Base-by-base conservation (phyloP, 1,140 invertebrate genomes). In the Calycopis cecrops region DNA sequence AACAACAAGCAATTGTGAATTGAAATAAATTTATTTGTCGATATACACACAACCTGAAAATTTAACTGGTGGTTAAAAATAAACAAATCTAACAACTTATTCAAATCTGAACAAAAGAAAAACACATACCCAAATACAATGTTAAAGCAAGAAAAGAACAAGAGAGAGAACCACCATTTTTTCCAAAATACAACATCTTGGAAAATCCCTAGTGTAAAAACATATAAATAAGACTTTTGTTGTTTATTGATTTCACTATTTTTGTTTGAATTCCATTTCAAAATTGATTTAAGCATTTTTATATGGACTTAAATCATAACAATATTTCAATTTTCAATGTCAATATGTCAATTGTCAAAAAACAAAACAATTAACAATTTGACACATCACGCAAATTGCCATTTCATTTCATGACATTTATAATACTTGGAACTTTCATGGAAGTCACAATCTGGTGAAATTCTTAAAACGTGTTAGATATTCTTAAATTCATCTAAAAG, bases 151-250 rank as follows among this genome's bases (percentile, higher is more conserved):
- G 76, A 68, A 54, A 82, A 70, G 62, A 77, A 83, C 49, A 70
- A 62, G 44, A 86, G 63, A 60, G 81, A 76, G n/a, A 82, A 38
- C 80, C 79, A 86, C 60, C 71, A 67, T 67, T 80, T 81, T 62
- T 65, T 78, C 83, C 83, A 86, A 71, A 83, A 74, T 59, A 86
- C 68, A 59, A 80, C 61, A 73, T 86, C 74, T 72, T 83, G 76
- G 63, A 83, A 62, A 50, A 76, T 35, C 47, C 68, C 65, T 59
- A 69, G 58, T 60, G 71, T 71, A 49, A 64, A 53, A 37, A 60
- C 42, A 28, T 75, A 60, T 49, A 76, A 44, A 10, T 63, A 74
- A 42, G 54, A 56, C 44, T 71, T 62, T 9, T 38, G 62, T 40
- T 63, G 59, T 40, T 59, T 60, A 14, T 33, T 60, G 48, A 14